A percentile compares a stretch with the other conserved stretches of the same genome.
Conservation (phyloP, 2,113 vertebrate species). For the Gila orcuttii region DNA sequence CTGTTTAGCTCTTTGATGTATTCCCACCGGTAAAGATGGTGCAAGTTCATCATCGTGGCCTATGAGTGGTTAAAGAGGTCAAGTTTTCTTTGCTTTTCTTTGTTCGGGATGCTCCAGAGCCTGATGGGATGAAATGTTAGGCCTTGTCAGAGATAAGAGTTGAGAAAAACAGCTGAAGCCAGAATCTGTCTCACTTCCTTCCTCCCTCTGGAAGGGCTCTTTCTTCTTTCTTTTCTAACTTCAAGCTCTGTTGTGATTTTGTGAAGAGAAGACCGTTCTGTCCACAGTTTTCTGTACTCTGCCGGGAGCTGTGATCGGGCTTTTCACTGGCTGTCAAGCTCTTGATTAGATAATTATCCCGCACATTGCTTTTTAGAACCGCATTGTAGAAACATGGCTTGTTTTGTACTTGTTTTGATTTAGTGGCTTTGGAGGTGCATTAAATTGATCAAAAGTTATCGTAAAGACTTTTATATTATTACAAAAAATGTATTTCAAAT, state of each 20-base stretch:
- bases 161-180: not conserved
- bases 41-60: conserved; percentile 23
- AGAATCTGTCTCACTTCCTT: conserved; percentile 20
- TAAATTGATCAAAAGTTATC: not conserved
- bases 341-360: conserved; percentile 67
- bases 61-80: conserved; percentile 25
- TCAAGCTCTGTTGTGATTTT: conserved; percentile 38
- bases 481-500: not conserved
- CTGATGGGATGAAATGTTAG: conserved; percentile 16
- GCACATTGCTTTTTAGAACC: conserved; percentile 46
- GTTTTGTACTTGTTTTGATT: not conserved
- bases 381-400: not conserved
- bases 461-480: not conserved
- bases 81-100: conserved; percentile 10
- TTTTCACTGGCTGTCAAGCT: conserved; percentile 64
- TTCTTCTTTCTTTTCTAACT: conserved; percentile 42
- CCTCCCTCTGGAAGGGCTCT: not conserved
- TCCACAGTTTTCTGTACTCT: conserved; percentile 4
- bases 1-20: conserved; percentile 33
- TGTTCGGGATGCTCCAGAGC: conserved; percentile 15
- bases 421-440: not conserved
- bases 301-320: not conserved
- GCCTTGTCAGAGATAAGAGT: conserved; percentile 19
- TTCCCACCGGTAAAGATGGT: conserved; percentile 16
- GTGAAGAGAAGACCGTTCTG: conserved; percentile 1